Evolutionary conservation across 2,797 vertebrate genomes (phyloP).

Genomic region (Adelosebastes latens): DNA sequence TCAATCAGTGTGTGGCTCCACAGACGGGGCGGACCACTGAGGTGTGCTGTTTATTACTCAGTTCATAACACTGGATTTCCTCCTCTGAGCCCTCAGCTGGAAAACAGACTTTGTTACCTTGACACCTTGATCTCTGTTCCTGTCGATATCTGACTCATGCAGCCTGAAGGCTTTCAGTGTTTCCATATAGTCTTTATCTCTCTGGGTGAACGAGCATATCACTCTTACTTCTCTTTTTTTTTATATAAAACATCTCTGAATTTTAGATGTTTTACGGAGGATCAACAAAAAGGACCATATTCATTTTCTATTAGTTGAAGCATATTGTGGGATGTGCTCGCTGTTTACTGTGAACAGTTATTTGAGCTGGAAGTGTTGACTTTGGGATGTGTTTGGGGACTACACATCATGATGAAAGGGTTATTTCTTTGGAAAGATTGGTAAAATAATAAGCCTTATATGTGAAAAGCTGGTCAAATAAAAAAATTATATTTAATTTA

Average conservation of each 20-base stretch:
- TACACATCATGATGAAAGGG: neutral
- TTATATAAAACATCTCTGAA: neutral
- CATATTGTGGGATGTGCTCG: no score
- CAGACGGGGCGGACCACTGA: neutral
- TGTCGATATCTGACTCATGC: neutral
- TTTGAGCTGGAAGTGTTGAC: neutral
- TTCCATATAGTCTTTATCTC: neutral
- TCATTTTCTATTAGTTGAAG: neutral
- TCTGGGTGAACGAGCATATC: neutral
- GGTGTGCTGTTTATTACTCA: conserved; percentile 32
- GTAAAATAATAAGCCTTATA: neutral
- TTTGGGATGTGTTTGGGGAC: neutral
- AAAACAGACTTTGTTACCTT: conserved; percentile 6
- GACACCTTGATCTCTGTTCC: conserved; percentile 2
- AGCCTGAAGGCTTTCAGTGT: neutral
- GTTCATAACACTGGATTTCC: conserved; percentile 53
- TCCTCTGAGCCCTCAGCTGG: conserved; percentile 14
- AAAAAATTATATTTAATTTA: neutral
- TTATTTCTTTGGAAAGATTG: neutral
- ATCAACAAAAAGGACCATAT: neutral
- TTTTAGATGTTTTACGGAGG: neutral
- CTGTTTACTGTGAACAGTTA: neutral
- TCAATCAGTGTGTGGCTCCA: neutral
- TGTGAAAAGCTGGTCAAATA: neutral
- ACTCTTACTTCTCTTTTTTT: neutral